These are phyloP conservation scores for Ischnura elegans DNA, from an alignment of 2,888 invertebrate species.

Conservation along the genomic window DNA sequence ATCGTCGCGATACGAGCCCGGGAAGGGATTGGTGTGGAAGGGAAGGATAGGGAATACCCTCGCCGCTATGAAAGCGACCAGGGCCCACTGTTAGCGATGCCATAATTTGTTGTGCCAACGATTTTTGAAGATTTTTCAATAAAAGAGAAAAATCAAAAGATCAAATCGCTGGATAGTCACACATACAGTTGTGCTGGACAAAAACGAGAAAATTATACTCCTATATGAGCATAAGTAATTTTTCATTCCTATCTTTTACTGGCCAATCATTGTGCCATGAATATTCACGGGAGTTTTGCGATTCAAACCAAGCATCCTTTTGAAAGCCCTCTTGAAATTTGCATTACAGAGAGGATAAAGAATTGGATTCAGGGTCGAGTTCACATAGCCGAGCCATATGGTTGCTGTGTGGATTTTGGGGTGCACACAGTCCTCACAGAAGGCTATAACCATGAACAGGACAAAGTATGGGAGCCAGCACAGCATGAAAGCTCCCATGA, in stretches of 20 bases:
- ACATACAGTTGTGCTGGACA: too few species aligned
- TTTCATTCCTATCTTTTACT: not conserved
- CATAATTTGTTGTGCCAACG: not conserved
- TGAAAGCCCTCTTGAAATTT: conserved; percentile 77
- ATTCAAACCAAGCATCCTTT: conserved; percentile 74
- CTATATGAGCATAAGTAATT: not conserved
- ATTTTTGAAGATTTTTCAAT: not conserved
- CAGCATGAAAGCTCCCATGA: conserved; percentile 81
- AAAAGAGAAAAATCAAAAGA: too few species aligned
- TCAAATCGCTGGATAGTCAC: too few species aligned
- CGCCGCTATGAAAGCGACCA: too few species aligned
- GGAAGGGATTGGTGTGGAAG: too few species aligned
- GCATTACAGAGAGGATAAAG: conserved; percentile 79
- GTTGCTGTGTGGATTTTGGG: conserved; percentile 77
- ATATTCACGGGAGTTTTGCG: conserved; percentile 9
- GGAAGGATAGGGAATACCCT: too few species aligned
- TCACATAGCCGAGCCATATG: conserved; percentile 80
- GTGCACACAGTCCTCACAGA: conserved; percentile 78
- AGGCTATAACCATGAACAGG: conserved; percentile 80
- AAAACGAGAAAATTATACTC: too few species aligned
- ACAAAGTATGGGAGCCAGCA: conserved; percentile 83
- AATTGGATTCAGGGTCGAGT: conserved; percentile 79
- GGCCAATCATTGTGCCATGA: not conserved
- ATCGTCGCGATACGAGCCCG: too few species aligned
- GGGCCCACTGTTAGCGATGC: too few species aligned